Evolutionary conservation across 1,140 invertebrate species (phyloP).

Genomic region (Brachionus koreanus): DNA sequence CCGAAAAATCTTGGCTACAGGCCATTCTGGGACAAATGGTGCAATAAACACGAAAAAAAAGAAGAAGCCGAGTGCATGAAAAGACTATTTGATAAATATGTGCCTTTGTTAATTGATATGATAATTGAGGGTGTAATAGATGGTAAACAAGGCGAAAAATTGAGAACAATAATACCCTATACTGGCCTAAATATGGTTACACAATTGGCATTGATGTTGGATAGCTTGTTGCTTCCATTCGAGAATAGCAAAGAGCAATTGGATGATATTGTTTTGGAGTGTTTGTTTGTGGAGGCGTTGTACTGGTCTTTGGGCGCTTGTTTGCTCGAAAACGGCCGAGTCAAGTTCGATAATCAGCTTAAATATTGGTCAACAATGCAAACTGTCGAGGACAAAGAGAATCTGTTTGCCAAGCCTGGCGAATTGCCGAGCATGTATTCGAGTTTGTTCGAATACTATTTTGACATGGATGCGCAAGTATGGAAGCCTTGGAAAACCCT

Average conservation of each 20-base stretch:
- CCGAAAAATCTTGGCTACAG: slow-evolving; percentile 79
- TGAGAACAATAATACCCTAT: slow-evolving; percentile 75
- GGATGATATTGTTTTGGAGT: slow-evolving; percentile 62
- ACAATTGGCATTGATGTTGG: slow-evolving; percentile 76
- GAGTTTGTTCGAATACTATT: slow-evolving; percentile 74
- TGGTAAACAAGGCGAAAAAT: slow-evolving; percentile 66
- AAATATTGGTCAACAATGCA: slow-evolving; percentile 71
- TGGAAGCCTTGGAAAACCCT: slow-evolving; percentile 81
- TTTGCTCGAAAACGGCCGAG: slow-evolving; percentile 66
- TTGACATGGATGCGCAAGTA: slow-evolving; percentile 65
- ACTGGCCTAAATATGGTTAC: slow-evolving; percentile 78
- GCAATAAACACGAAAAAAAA: slow-evolving; percentile 53
- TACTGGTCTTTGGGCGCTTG: slow-evolving; percentile 79
- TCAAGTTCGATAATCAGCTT: slow-evolving; percentile 73
- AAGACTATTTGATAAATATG: slow-evolving; percentile 69
- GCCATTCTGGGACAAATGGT: slow-evolving; percentile 77
- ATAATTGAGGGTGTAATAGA: slow-evolving; percentile 71
- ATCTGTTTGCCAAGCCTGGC: slow-evolving; percentile 56
- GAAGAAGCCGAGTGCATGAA: slow-evolving; percentile 53
- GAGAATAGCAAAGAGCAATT: slow-evolving; percentile 57
- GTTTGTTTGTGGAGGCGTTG: slow-evolving; percentile 70
- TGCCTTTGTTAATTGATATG: slow-evolving; percentile 67
- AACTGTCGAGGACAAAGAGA: slow-evolving; percentile 48
- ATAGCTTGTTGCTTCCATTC: slow-evolving; percentile 59
- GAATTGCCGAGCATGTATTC: slow-evolving; percentile 67